phyloP scores from a whole-genome alignment of 2,113 vertebrate species.

The Silurus asotus region DNA sequence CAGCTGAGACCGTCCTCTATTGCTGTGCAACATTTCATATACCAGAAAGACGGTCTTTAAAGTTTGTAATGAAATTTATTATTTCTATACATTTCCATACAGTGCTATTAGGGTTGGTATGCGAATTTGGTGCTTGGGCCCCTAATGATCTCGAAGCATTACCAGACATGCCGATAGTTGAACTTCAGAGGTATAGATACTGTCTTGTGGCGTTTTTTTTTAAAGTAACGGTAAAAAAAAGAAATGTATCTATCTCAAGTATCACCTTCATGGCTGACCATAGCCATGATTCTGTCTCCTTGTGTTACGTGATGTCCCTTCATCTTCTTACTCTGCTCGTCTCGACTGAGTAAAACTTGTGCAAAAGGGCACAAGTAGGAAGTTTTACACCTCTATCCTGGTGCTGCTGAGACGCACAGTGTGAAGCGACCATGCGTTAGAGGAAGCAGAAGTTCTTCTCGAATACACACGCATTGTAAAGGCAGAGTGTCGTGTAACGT shows the following conservation, averaged over 20 bases:
- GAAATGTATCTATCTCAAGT: neutral
- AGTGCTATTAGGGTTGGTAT: neutral
- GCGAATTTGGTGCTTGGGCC: neutral
- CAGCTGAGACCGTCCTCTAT: neutral
- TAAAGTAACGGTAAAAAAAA: neutral
- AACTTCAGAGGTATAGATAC: neutral
- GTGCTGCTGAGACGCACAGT: slow-evolving; percentile 27
- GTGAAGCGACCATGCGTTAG: neutral
- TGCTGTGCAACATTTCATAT: neutral
- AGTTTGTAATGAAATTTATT: neutral
- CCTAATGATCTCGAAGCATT: neutral
- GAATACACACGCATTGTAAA: slow-evolving; percentile 21
- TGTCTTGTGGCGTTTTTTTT: neutral
- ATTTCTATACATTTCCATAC: neutral
- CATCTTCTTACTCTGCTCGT: neutral
- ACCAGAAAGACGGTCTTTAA: neutral
- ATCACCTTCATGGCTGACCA: neutral
- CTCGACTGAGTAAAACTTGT: neutral
- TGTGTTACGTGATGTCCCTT: neutral
- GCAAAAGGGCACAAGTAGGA: neutral
- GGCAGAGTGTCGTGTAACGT: slow-evolving; percentile 4
- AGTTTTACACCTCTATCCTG: slow-evolving; percentile 28
- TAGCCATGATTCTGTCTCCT: too few species aligned
- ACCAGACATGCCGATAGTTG: neutral
- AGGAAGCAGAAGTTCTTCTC: slow-evolving; percentile 32